These are phyloP conservation scores for Drosophila monieri DNA, from an alignment of 2,888 invertebrate genomes.

Conservation along the genomic window DNA sequence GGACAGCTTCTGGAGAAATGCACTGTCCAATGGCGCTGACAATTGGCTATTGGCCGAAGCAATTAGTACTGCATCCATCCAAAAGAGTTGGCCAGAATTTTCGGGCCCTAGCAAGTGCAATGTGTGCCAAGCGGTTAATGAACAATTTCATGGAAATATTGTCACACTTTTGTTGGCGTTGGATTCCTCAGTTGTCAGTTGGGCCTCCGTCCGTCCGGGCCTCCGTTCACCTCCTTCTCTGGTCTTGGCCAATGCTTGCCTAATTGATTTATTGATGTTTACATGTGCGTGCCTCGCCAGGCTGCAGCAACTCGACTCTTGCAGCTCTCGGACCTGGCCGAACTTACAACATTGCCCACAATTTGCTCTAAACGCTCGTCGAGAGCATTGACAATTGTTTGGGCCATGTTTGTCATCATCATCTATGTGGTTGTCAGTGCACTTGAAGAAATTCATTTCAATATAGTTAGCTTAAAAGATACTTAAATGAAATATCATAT, in stretches of 20 bases:
- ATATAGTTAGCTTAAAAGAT: no score
- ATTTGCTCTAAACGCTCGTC: constrained; percentile 77
- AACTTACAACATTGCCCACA: constrained; percentile 75
- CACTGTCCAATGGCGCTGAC: constrained; percentile 54
- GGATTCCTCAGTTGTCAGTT: constrained; percentile 63
- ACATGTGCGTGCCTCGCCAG: constrained; percentile 79
- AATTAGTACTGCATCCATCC: constrained; percentile 57
- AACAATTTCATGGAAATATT: constrained; percentile 78
- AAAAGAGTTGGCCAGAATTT: constrained; percentile 63
- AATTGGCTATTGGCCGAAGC: constrained; percentile 59
- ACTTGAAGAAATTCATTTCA: not conserved
- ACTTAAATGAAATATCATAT: not conserved
- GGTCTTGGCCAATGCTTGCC: constrained; percentile 74
- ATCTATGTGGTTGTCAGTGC: constrained; percentile 31
- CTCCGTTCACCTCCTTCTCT: not conserved
- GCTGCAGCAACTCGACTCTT: constrained; percentile 26
- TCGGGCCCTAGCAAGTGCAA: constrained; percentile 64
- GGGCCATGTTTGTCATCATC: constrained; percentile 73
- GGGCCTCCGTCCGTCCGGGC: not conserved
- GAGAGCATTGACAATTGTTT: constrained; percentile 78
- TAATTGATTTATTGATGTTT: constrained; percentile 84
- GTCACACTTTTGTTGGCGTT: constrained; percentile 78
- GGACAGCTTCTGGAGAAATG: constrained; percentile 78
- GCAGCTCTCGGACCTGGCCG: constrained; percentile 14
- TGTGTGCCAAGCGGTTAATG: constrained; percentile 79